phyloP scores from a whole-genome alignment of 2,113 vertebrate species.

The Paedocypris sp. region DNA sequence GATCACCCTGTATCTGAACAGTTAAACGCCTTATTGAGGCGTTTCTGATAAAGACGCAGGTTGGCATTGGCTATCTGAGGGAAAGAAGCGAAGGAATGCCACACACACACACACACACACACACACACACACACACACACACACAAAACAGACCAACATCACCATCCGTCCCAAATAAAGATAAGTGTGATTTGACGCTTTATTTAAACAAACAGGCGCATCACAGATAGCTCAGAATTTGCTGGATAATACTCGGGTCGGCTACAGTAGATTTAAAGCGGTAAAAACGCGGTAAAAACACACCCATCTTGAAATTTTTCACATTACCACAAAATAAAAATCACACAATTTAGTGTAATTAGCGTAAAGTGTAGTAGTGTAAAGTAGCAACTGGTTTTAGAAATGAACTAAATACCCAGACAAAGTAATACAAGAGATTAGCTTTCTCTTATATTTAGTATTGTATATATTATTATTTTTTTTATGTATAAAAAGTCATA shows the following conservation, averaged over 20 bases:
- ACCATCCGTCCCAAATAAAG: conserved; percentile 5
- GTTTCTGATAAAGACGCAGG: not conserved
- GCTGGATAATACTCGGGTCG: conserved; percentile 10
- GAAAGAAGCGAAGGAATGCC: not conserved
- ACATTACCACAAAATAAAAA: too few relatives aligned
- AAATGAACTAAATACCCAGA: too few relatives aligned
- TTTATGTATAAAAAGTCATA: too few relatives aligned
- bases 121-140: too few relatives aligned
- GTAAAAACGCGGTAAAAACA: too few relatives aligned
- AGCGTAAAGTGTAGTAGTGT: too few relatives aligned
- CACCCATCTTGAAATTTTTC: too few relatives aligned
- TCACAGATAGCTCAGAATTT: conserved; percentile 9
- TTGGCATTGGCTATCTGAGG: not conserved
- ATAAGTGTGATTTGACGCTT: conserved; percentile 24
- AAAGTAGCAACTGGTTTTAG: too few relatives aligned
- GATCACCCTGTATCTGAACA: not conserved
- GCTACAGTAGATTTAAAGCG: conserved; percentile 1
- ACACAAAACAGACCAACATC: not conserved
- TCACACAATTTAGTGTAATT: too few relatives aligned
- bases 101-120: not conserved
- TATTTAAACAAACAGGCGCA: conserved; percentile 7
- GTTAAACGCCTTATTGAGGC: not conserved
- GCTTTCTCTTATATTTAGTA: too few relatives aligned
- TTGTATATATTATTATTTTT: too few relatives aligned
- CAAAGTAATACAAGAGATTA: too few relatives aligned